phyloP scores from a whole-genome alignment of 2,797 vertebrate genomes.

The Chlorospingus semifuscus region DNA sequence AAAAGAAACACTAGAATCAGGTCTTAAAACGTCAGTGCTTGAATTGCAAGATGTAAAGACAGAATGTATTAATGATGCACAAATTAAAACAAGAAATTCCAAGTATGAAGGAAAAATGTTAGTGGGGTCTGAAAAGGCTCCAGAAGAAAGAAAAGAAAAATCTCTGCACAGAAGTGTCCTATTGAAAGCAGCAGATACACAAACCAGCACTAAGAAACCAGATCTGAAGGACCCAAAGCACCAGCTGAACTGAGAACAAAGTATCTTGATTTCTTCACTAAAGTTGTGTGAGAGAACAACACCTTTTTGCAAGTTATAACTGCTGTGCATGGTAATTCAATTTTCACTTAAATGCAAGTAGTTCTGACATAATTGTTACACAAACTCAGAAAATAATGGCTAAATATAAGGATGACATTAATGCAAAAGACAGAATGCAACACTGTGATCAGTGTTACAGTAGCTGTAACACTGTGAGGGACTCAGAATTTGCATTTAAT shows the following conservation, averaged over 20 bases:
- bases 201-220: not conserved
- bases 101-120: not conserved
- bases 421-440: not conserved
- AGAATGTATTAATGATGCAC: not conserved
- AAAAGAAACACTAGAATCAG: not conserved
- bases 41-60: not conserved
- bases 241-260: not conserved
- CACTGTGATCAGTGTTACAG: not conserved
- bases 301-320: not conserved
- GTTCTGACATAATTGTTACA: not conserved
- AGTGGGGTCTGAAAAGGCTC: not conserved
- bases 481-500: not conserved
- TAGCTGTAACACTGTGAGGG: not conserved
- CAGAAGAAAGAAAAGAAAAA: not conserved
- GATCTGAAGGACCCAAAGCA: not conserved
- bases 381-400: not conserved
- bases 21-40: not conserved
- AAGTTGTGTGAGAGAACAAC: not conserved
- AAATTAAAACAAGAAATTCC: not conserved
- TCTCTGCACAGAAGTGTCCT: not conserved
- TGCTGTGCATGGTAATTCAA: not conserved
- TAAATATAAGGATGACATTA: not conserved
- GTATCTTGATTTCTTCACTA: not conserved
- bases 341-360: not conserved
- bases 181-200: not conserved